These are phyloP conservation scores for Eurytoma californica DNA, from an alignment of 2,888 invertebrate genomes.

Conservation along the genomic window DNA sequence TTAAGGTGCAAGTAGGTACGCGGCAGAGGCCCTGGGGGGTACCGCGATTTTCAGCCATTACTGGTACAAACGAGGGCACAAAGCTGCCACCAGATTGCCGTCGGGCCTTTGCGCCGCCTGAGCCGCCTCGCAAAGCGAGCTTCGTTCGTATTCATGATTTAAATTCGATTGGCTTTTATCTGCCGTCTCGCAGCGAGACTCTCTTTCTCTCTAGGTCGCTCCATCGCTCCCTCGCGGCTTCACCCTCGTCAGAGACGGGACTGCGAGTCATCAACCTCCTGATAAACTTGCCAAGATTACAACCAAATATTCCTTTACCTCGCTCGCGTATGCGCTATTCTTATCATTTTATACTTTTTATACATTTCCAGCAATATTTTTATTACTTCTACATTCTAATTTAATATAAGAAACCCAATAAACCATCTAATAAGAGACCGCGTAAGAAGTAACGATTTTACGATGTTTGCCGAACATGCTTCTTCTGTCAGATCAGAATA, in stretches of 20 bases:
- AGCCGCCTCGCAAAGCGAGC: slow-evolving; percentile 64
- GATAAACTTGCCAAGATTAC: slow-evolving; percentile 69
- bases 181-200: slow-evolving; percentile 67
- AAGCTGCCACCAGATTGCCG: slow-evolving; percentile 75
- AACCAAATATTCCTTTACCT: slow-evolving; percentile 57
- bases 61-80: slow-evolving; percentile 74
- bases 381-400: background rate
- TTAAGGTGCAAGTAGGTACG: background rate
- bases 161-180: slow-evolving; percentile 75
- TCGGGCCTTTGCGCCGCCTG: slow-evolving; percentile 68
- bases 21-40: slow-evolving; percentile 59
- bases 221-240: slow-evolving; percentile 46
- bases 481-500: too few relatives aligned
- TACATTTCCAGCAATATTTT: background rate
- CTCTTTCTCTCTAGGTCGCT: slow-evolving; percentile 46
- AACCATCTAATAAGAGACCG: slow-evolving; percentile 63
- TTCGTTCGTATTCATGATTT: slow-evolving; percentile 75
- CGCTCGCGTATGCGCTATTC: slow-evolving; percentile 31
- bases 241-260: background rate
- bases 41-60: slow-evolving; percentile 71
- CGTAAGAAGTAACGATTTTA: slow-evolving; percentile 71
- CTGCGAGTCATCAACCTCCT: slow-evolving; percentile 62
- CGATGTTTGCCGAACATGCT: slow-evolving; percentile 71
- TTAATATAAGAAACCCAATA: background rate
- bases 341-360: background rate